Base-by-base conservation (phyloP, 2,888 invertebrate genomes). In the Liposcelis brunnea region DNA sequence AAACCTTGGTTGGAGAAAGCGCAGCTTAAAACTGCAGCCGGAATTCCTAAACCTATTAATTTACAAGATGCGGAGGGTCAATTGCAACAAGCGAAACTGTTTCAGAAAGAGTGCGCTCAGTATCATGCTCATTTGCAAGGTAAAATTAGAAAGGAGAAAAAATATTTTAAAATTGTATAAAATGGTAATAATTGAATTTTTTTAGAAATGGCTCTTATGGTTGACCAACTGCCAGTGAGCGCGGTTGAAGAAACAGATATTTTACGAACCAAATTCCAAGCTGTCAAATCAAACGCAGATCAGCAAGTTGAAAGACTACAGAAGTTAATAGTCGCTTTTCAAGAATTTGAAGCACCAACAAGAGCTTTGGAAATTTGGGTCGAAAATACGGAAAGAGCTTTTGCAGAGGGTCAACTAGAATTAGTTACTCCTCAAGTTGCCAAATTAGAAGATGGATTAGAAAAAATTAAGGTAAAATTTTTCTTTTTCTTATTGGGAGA, bases 1-100 rank as follows among this genome's bases (percentile, higher is more conserved):
- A 80, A 82, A 59, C 89, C 90, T 1, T 87, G 90, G 81, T 74
- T 94, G 46, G 84, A 89, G 59, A 74, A 83, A 58, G 83, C 85
- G 14, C 91, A 93, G 66, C 64, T 77, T n/a, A 81, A 80, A 64
- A 71, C 86, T 19, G 72, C 77, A 14, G 71, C 70, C 49, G 74
- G 77, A 18, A 61, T 77, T 7, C 73, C 80, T 4, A 87, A 85
- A 61, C 89, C 90, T 14, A 65, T 74, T 2, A 77, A 77, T 36
- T 66, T 91, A 44, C 70, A 77, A 50, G 90, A 94, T 66, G 89
- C 89, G n/a, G 69, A 77, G 50, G 73, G 80, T 54, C 69, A 86
- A 59, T 76, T 82, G 59, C 70, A 75, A 51, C 75, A 75, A 58
- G 77, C 80, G 21, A 74, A 69, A 61, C 70, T 74, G 48, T 79